Conservation (phyloP, 2,888 invertebrate genomes). For the Tetramorium bicarinatum region DNA sequence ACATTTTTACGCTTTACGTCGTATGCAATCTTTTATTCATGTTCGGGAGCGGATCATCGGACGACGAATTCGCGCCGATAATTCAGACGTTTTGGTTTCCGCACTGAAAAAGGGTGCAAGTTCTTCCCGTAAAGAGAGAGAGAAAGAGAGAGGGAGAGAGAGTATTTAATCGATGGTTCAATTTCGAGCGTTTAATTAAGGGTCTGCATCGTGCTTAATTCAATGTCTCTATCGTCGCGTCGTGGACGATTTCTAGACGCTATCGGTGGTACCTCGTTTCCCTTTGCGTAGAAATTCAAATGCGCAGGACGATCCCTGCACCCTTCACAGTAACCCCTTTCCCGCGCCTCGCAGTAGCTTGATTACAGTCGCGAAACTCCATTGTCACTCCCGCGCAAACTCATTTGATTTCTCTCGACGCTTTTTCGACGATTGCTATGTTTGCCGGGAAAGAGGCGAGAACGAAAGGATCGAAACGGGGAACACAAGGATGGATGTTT, state of each 20-base stretch:
- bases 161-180: slow-evolving; percentile 53
- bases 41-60: too few relatives aligned
- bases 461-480: slow-evolving; percentile 32
- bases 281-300: slow-evolving; percentile 76
- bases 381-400: slow-evolving; percentile 68
- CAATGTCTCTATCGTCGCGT: slow-evolving; percentile 52
- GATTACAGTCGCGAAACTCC: slow-evolving; percentile 64
- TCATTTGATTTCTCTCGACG: slow-evolving; percentile 68
- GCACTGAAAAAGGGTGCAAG: slow-evolving; percentile 27
- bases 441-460: slow-evolving; percentile 36
- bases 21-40: too few relatives aligned
- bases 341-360: slow-evolving; percentile 53
- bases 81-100: slow-evolving; percentile 23
- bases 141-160: slow-evolving; percentile 1
- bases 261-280: slow-evolving; percentile 64
- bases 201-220: slow-evolving; percentile 56
- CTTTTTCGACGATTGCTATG: slow-evolving; percentile 67
- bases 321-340: slow-evolving; percentile 36
- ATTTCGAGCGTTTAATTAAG: slow-evolving; percentile 57
- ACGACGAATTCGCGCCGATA: slow-evolving; percentile 21
- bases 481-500: slow-evolving; percentile 41
- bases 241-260: slow-evolving; percentile 53
- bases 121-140: slow-evolving; percentile 3
- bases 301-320: slow-evolving; percentile 55
- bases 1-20: too few relatives aligned